These are phyloP conservation scores for Plagiodera versicolora DNA, from an alignment of 2,888 invertebrate genomes.

Conservation along the genomic window DNA sequence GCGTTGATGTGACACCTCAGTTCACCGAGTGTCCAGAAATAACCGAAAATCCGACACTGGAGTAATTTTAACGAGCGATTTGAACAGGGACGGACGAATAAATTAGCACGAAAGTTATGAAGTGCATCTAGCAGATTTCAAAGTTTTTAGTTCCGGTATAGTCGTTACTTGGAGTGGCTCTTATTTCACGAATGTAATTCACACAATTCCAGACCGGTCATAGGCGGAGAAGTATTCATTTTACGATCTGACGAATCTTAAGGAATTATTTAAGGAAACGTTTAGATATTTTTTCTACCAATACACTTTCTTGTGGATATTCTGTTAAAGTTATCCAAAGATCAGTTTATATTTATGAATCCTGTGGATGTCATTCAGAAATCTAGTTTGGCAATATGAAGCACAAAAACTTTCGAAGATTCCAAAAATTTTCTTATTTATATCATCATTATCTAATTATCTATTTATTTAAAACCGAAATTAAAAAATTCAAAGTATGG, in stretches of 20 bases:
- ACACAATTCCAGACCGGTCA: slow-evolving; percentile 30
- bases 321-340: too few relatives aligned
- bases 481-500: too few relatives aligned
- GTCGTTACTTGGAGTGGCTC: slow-evolving; percentile 35
- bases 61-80: slow-evolving; percentile 17
- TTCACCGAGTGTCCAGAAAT: slow-evolving; percentile 4
- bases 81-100: slow-evolving; percentile 24
- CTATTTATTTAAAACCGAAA: too few relatives aligned
- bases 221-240: slow-evolving; percentile 8
- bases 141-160: slow-evolving; percentile 35
- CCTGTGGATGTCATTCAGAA: too few relatives aligned
- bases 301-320: too few relatives aligned
- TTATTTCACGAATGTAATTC: slow-evolving; percentile 33
- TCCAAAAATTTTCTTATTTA: too few relatives aligned
- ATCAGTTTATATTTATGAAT: too few relatives aligned
- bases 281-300: too few relatives aligned
- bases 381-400: too few relatives aligned
- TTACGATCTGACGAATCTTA: background rate
- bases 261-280: too few relatives aligned
- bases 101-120: slow-evolving; percentile 34
- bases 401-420: too few relatives aligned
- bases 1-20: background rate
- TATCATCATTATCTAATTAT: too few relatives aligned
- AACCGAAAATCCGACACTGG: slow-evolving; percentile 10
- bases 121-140: slow-evolving; percentile 32